Percentiles rank a stretch among this genome's conserved stretches.
Conservation (phyloP, 2,888 invertebrate genomes). For the Neocrepidodera transversa region DNA sequence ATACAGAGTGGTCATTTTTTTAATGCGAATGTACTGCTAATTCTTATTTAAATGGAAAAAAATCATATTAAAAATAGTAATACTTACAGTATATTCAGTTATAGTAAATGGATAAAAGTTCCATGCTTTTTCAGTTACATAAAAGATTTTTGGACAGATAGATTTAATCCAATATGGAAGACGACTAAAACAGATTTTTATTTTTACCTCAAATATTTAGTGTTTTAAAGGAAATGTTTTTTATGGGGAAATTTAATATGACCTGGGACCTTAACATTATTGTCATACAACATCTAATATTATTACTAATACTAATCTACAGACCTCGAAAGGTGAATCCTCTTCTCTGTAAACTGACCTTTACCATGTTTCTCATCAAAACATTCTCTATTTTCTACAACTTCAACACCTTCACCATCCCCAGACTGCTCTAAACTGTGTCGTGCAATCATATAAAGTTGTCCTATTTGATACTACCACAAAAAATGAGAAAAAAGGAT, state of each 20-base stretch:
- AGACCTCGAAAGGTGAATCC: constrained; percentile 87
- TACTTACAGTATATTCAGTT: constrained; percentile 81
- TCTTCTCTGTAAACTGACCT: constrained; percentile 90
- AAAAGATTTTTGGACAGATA: constrained; percentile 87
- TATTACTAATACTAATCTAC: too few relatives aligned
- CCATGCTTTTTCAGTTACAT: constrained; percentile 93
- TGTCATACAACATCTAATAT: too few relatives aligned
- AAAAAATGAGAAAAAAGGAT: constrained; percentile 49
- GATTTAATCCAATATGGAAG: constrained; percentile 90
- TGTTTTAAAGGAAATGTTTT: too few relatives aligned
- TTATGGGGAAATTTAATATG: too few relatives aligned
- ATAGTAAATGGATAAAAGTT: constrained; percentile 92
- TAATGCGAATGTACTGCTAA: too few relatives aligned
- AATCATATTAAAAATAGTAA: constrained; percentile 23
- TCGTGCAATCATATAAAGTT: constrained; percentile 93
- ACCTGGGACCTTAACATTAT: too few relatives aligned
- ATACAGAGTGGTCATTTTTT: too few relatives aligned
- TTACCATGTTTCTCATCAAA: constrained; percentile 80
- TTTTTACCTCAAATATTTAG: too few relatives aligned
- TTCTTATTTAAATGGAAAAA: too few relatives aligned
- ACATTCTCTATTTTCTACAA: constrained; percentile 82
- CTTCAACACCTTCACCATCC: constrained; percentile 90
- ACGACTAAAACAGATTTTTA: constrained; percentile 69
- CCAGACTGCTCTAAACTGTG: constrained; percentile 92
- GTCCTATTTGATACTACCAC: constrained; percentile 91